These are phyloP conservation scores for Ennomos fuscantarius DNA, from an alignment of 2,888 invertebrate genomes.

Conservation along the genomic window DNA sequence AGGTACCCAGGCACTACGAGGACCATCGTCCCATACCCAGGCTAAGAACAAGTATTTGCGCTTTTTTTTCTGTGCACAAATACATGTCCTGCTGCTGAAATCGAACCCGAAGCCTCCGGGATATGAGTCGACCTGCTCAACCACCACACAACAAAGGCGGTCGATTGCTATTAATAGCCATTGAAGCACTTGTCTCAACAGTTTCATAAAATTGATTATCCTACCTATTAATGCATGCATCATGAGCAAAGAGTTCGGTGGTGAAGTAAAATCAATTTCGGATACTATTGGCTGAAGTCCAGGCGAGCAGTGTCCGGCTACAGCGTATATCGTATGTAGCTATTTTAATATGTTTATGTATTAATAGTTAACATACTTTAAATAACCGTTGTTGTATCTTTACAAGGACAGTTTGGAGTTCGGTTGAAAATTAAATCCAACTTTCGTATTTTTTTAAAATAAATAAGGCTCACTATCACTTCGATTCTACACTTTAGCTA, in stretches of 20 bases:
- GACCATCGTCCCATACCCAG: too few relatives aligned
- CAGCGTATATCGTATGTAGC: constrained; percentile 54
- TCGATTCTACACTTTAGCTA: too few relatives aligned
- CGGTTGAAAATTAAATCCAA: background rate
- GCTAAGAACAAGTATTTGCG: too few relatives aligned
- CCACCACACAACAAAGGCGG: too few relatives aligned
- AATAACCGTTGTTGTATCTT: constrained; percentile 17
- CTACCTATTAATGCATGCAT: constrained; percentile 57
- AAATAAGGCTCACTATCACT: too few relatives aligned
- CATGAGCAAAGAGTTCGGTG: constrained; percentile 67
- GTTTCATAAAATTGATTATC: constrained; percentile 62
- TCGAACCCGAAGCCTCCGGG: too few relatives aligned
- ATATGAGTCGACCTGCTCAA: too few relatives aligned
- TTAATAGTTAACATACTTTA: constrained; percentile 26
- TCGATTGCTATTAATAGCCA: too few relatives aligned
- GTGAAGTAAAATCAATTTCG: constrained; percentile 79
- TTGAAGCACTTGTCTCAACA: background rate
- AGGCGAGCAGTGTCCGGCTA: constrained; percentile 60
- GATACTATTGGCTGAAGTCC: constrained; percentile 71
- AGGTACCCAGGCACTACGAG: too few relatives aligned
- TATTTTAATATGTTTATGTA: constrained; percentile 6
- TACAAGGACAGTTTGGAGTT: constrained; percentile 8
- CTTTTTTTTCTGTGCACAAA: too few relatives aligned
- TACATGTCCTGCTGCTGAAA: too few relatives aligned
- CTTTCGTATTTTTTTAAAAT: too few relatives aligned